These are phyloP conservation scores for Azorinus chamasolen DNA, from an alignment of 2,888 invertebrate species.

Conservation along the genomic window DNA sequence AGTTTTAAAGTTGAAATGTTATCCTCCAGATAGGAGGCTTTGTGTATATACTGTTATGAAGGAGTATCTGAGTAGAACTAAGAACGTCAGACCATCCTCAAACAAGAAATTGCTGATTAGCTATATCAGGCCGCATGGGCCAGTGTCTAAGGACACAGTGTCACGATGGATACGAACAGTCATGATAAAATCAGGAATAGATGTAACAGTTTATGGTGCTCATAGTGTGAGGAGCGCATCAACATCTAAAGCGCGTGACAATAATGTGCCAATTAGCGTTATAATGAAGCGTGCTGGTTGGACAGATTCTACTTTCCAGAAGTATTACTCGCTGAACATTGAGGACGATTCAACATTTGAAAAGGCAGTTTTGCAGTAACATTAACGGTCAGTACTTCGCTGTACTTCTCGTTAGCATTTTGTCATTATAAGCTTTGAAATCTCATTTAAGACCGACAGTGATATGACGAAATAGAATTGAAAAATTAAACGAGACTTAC, in stretches of 20 bases:
- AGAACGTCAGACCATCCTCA: background rate
- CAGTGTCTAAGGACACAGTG: conserved; percentile 12
- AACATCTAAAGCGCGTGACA: conserved; percentile 9
- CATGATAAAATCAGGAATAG: conserved; percentile 7
- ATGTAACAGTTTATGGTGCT: conserved; percentile 15
- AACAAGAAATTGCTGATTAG: conserved; percentile 6
- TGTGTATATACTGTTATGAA: too few species aligned
- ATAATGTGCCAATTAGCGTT: conserved; percentile 8
- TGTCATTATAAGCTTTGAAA: too few species aligned
- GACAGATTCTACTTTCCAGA: conserved; percentile 7
- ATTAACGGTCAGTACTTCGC: too few species aligned
- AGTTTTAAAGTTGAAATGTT: conserved; percentile 12
- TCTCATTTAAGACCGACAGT: too few species aligned
- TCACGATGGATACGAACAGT: conserved; percentile 13
- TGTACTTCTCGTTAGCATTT: too few species aligned
- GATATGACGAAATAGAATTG: too few species aligned
- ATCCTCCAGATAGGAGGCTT: conserved; percentile 22
- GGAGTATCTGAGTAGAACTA: conserved; percentile 14
- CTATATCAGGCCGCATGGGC: conserved; percentile 7
- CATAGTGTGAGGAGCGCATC: conserved; percentile 19
- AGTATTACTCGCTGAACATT: conserved; percentile 5
- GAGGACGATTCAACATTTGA: conserved; percentile 12
- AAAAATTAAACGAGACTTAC: too few species aligned
- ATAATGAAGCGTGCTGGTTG: conserved; percentile 12
- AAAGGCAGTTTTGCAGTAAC: conserved; percentile 4